Evolutionary conservation across 2,797 vertebrate species (phyloP).

Genomic region (Pseudocheirus occidentalis): DNA sequence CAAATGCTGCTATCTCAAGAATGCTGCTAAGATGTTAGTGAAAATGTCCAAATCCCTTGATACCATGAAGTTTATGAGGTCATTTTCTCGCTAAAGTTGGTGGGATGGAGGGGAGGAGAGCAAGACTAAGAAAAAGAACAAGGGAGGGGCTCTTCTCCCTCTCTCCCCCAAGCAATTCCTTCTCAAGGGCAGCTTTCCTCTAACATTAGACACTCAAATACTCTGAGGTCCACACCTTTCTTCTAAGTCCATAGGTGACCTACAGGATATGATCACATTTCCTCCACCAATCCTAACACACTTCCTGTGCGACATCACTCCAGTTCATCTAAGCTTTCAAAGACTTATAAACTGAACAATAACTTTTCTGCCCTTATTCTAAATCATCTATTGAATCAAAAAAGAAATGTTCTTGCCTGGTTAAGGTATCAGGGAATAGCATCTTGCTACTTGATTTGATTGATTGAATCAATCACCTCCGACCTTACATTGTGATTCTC

Average conservation of each 20-base stretch:
- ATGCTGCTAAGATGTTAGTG: neutral
- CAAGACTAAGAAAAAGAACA: neutral
- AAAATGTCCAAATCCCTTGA: neutral
- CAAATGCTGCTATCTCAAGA: neutral
- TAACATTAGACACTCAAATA: neutral
- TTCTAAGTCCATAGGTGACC: neutral
- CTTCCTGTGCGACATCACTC: neutral
- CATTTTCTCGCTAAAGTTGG: neutral
- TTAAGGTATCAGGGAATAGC: neutral
- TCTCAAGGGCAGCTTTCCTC: neutral
- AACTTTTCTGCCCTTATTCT: neutral
- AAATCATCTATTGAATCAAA: neutral
- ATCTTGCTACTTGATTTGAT: neutral
- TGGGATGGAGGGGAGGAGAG: neutral
- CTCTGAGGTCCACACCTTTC: neutral
- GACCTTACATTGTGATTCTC: neutral
- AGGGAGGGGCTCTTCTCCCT: neutral
- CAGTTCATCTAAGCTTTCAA: neutral
- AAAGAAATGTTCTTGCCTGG: neutral
- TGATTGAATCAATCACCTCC: neutral
- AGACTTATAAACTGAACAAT: neutral
- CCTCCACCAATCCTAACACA: neutral
- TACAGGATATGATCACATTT: neutral
- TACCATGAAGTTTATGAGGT: neutral
- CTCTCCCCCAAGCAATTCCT: neutral